Base-by-base conservation (phyloP, 2,113 vertebrate genomes). In the Oncorhynchus nerka region DNA sequence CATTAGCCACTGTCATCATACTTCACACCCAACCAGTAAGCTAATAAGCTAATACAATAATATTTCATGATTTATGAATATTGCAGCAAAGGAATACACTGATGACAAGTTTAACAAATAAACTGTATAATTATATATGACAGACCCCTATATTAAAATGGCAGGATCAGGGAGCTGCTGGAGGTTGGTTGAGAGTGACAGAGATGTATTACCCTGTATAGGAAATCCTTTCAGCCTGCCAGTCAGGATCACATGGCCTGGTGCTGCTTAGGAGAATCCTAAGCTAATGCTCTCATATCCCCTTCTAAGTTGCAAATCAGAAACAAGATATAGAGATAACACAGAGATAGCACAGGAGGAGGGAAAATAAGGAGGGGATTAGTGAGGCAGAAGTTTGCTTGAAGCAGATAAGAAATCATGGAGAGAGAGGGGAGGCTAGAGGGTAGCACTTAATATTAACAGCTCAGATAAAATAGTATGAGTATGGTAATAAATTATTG, bases 281-380 rank as follows among this genome's bases (percentile, higher is more conserved):
- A 45, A 68, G 24, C 51, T 87, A 85, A 89, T 88, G 85, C 86
- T 68, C 59, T 80, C 80, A 83, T 79, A 34, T 55, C 71, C 70
- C 83, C 82, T 68, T 65, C 5, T 71, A 81, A 89, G 80, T 83
- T 80, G 81, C 65, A 74, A 83, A 80, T 61, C 51, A 72, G 55
- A 74, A 62, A 84, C 70, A 68, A 76, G 28, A 75, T 70, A 59
- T 67, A 64, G 45, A 28, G 28, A 28, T 28, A 28, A 28, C 28
- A 28, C 3, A 28, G 28, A 28, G 28, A 67, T 16, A 55, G 62
- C 59, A 78, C 16, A 19, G 15, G 72, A 32, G 72, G 69, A 9
- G 15, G 39, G 34, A 26, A 39, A 7, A 30, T 22, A 30, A 26
- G 2, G 70, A 72, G 3, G 28, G 45, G 75, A 59, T 51, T 5